Evolutionary conservation across 2,888 invertebrate genomes (phyloP).

Genomic region (Eudemis profundana): DNA sequence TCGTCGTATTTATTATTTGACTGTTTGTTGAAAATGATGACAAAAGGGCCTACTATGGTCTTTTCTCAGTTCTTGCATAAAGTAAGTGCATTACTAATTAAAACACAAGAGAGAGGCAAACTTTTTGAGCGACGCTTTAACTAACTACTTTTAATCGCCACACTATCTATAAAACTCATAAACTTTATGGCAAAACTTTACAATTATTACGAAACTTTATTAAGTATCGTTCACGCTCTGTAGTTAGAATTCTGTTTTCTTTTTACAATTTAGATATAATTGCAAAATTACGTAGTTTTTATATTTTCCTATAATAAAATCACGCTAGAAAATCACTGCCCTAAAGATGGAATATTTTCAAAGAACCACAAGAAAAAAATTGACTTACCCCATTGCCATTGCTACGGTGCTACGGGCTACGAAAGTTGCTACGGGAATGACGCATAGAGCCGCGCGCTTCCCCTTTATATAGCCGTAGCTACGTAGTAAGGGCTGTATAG

Average conservation of each 20-base stretch:
- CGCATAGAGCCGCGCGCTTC: constrained; percentile 54
- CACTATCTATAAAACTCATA: background rate
- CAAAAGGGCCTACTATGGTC: no score
- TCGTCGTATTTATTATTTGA: no score
- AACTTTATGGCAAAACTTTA: constrained; percentile 8
- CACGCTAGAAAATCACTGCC: constrained; percentile 8
- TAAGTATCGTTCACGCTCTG: background rate
- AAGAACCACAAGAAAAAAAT: background rate
- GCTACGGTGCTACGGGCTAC: constrained; percentile 59
- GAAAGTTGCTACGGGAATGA: constrained; percentile 52
- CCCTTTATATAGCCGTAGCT: constrained; percentile 69
- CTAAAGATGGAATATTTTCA: constrained; percentile 13
- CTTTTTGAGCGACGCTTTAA: background rate
- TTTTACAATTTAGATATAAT: background rate
- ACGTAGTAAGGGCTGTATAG: constrained; percentile 50
- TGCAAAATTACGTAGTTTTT: background rate
- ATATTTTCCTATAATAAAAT: constrained; percentile 3
- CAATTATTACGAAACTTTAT: constrained; percentile 1
- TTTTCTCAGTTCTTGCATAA: background rate
- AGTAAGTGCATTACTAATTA: background rate
- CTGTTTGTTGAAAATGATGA: no score
- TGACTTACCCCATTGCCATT: constrained; percentile 64
- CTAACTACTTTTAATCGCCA: background rate
- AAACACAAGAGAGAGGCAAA: background rate
- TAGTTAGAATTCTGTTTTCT: background rate